Conservation (phyloP, 2,888 invertebrate genomes). For the Conus canariensis region DNA sequence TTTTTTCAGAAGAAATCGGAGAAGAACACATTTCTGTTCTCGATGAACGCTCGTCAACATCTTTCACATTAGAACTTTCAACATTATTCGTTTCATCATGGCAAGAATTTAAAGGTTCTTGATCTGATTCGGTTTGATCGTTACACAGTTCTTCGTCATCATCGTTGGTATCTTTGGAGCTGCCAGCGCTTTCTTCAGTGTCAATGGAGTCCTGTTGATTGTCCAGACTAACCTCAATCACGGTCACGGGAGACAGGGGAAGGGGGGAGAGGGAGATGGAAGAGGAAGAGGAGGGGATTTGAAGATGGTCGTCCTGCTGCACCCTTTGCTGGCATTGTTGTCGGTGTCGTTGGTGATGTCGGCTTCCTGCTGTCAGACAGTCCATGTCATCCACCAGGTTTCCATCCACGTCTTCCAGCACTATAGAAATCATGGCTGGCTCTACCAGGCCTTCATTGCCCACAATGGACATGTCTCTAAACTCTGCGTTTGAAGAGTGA, state of each 20-base stretch:
- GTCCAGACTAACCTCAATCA: conserved; percentile 73
- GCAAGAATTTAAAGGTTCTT: no score
- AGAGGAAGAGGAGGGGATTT: conserved; percentile 53
- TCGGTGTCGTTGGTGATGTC: background rate
- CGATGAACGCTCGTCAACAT: no score
- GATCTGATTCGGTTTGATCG: no score
- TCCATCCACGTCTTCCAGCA: conserved; percentile 60
- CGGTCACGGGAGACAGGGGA: conserved; percentile 70
- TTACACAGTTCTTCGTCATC: background rate
- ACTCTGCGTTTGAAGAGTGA: background rate
- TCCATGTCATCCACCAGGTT: conserved; percentile 31
- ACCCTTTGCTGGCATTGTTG: conserved; percentile 18
- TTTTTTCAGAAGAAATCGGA: background rate
- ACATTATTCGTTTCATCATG: background rate
- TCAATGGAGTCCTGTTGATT: conserved; percentile 72
- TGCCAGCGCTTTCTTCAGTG: conserved; percentile 56
- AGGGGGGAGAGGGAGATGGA: conserved; percentile 60
- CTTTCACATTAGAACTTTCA: background rate
- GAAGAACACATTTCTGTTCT: background rate
- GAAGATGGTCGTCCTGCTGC: conserved; percentile 35
- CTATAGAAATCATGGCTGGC: conserved; percentile 62
- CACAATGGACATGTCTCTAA: background rate
- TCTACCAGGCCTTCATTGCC: conserved; percentile 46
- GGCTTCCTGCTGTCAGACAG: background rate
- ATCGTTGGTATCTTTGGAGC: conserved; percentile 50